These are phyloP conservation scores for Chymomyza procnemis DNA, from an alignment of 2,888 invertebrate species.

Conservation along the genomic window DNA sequence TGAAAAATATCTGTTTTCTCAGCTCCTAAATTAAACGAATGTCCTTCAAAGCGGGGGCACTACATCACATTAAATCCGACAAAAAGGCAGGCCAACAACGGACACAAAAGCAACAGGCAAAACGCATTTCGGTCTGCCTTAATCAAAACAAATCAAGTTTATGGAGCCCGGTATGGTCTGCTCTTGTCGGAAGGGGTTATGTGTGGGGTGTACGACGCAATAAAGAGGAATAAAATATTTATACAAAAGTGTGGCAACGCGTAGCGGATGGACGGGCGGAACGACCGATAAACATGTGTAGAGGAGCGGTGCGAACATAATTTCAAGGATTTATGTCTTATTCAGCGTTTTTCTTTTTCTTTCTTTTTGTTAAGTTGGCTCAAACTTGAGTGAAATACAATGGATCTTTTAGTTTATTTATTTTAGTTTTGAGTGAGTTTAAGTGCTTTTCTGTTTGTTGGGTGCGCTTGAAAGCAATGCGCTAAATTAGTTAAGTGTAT, in stretches of 20 bases:
- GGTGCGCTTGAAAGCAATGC: background rate
- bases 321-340: conserved; percentile 70
- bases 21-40: conserved; percentile 66
- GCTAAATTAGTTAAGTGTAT: background rate
- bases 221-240: conserved; percentile 39
- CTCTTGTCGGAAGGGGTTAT: background rate
- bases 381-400: conserved; percentile 6
- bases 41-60: conserved; percentile 58
- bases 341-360: conserved; percentile 55
- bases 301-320: conserved; percentile 55
- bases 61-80: conserved; percentile 37
- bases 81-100: conserved; percentile 32
- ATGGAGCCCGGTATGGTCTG: background rate
- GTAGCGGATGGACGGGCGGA: conserved; percentile 1
- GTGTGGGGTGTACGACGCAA: conserved; percentile 5
- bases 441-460: background rate
- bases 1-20: conserved; percentile 62
- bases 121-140: conserved; percentile 22
- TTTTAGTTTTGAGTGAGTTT: background rate
- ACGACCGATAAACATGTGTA: conserved; percentile 12
- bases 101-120: background rate
- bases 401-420: background rate
- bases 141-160: conserved; percentile 67
- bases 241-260: conserved; percentile 52
- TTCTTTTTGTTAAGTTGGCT: conserved; percentile 35